phyloP scores from a whole-genome alignment of 1,140 invertebrate genomes.

The Cryptotermes secundus region DNA sequence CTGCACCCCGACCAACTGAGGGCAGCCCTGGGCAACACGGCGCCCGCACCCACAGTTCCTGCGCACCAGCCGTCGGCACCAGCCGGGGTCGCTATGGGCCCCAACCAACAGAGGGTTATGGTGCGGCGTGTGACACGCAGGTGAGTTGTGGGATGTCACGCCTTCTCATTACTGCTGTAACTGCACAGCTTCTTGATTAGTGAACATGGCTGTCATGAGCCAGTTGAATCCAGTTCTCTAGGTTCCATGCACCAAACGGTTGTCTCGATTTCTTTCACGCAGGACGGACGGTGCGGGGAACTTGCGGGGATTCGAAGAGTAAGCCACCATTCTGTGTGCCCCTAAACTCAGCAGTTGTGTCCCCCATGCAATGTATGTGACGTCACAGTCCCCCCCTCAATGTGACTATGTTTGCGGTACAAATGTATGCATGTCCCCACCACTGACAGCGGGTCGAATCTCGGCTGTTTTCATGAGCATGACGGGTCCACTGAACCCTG shows the following conservation, averaged over 20 bases:
- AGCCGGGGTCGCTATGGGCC: background rate
- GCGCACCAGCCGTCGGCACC: constrained; percentile 24
- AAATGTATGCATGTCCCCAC: no score
- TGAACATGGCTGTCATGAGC: no score
- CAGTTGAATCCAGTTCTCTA: no score
- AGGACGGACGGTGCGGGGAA: background rate
- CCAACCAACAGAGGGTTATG: constrained; percentile 51
- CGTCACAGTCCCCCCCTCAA: no score
- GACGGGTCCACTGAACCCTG: no score
- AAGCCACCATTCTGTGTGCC: background rate
- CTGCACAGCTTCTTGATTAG: no score
- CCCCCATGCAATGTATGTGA: no score
- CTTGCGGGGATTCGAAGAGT: background rate
- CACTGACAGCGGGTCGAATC: no score
- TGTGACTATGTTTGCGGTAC: no score
- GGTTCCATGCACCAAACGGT: no score
- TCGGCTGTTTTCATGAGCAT: no score
- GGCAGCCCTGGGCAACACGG: constrained; percentile 44
- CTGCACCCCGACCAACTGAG: constrained; percentile 56
- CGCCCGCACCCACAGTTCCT: constrained; percentile 43
- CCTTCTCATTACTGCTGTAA: no score
- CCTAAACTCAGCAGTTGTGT: background rate
- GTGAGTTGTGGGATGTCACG: constrained; percentile 43
- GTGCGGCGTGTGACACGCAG: constrained; percentile 68
- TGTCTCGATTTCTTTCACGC: background rate